These are phyloP conservation scores for Battus philenor DNA, from an alignment of 1,140 invertebrate genomes.

Conservation along the genomic window DNA sequence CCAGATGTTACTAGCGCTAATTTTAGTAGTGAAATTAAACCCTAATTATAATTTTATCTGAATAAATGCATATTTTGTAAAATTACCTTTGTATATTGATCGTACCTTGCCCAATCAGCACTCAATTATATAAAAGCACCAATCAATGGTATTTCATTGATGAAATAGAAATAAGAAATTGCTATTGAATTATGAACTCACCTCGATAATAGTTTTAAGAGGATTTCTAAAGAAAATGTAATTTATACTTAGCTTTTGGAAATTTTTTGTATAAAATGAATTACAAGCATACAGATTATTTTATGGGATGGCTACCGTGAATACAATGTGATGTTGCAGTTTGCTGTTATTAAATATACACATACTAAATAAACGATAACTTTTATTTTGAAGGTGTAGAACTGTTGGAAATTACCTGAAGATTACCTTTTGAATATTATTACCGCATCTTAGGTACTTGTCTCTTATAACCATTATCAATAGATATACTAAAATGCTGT, in stretches of 20 bases:
- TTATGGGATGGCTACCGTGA: slow-evolving; percentile 11
- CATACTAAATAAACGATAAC: slow-evolving; percentile 2
- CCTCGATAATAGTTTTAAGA: slow-evolving; percentile 5
- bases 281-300: slow-evolving; percentile 6
- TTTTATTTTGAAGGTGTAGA: slow-evolving; percentile 5
- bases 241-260: slow-evolving; percentile 14
- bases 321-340: slow-evolving; percentile 8
- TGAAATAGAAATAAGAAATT: slow-evolving; percentile 9
- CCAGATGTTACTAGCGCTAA: slow-evolving; percentile 37
- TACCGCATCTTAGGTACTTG: no score
- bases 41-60: slow-evolving; percentile 52
- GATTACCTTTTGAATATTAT: no score
- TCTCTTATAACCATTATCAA: no score
- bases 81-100: slow-evolving; percentile 45
- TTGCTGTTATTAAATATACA: slow-evolving; percentile 14
- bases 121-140: slow-evolving; percentile 28
- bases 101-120: slow-evolving; percentile 35
- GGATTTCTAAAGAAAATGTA: slow-evolving; percentile 7
- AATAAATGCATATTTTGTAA: slow-evolving; percentile 53
- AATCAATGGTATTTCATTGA: slow-evolving; percentile 15
- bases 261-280: slow-evolving; percentile 10
- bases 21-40: slow-evolving; percentile 46
- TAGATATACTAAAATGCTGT: no score
- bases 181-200: slow-evolving; percentile 12
- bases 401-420: no score